Evolutionary conservation across 1,140 invertebrate species (phyloP).

Genomic region (Mactra quadrangularis): DNA sequence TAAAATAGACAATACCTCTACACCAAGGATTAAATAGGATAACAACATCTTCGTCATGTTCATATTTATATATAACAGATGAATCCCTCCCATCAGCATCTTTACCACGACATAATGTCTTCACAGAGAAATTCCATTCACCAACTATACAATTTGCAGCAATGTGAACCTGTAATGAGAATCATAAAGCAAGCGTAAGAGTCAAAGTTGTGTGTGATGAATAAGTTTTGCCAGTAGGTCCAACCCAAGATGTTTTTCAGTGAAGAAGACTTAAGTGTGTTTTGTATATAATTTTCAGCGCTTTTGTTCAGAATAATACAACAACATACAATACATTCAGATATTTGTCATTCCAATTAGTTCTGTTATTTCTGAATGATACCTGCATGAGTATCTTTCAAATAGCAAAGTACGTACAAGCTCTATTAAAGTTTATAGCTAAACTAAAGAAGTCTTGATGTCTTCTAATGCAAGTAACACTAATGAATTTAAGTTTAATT

Average conservation of each 20-base stretch:
- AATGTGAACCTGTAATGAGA: slow-evolving; percentile 27
- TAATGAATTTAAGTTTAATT: too few species aligned
- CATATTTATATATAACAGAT: slow-evolving; percentile 86
- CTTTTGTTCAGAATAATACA: background rate
- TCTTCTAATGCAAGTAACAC: too few species aligned
- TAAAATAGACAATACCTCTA: slow-evolving; percentile 85
- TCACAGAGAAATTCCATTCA: slow-evolving; percentile 93
- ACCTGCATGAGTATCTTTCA: too few species aligned
- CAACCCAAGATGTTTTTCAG: background rate
- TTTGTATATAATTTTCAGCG: background rate
- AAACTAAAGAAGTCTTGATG: too few species aligned
- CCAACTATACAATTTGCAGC: slow-evolving; percentile 91
- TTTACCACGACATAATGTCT: slow-evolving; percentile 88
- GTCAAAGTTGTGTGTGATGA: background rate
- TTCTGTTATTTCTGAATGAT: too few species aligned
- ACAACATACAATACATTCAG: background rate
- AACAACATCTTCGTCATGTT: slow-evolving; percentile 87
- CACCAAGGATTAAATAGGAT: slow-evolving; percentile 94
- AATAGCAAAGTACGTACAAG: too few species aligned
- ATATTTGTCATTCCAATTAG: too few species aligned
- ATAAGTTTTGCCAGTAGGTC: too few species aligned
- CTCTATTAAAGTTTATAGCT: too few species aligned
- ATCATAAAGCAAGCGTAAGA: background rate
- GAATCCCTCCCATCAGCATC: slow-evolving; percentile 70
- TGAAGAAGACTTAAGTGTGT: background rate